Evolutionary conservation across 1,140 invertebrate genomes (phyloP).

Genomic region (Drosophila kepulauana): DNA sequence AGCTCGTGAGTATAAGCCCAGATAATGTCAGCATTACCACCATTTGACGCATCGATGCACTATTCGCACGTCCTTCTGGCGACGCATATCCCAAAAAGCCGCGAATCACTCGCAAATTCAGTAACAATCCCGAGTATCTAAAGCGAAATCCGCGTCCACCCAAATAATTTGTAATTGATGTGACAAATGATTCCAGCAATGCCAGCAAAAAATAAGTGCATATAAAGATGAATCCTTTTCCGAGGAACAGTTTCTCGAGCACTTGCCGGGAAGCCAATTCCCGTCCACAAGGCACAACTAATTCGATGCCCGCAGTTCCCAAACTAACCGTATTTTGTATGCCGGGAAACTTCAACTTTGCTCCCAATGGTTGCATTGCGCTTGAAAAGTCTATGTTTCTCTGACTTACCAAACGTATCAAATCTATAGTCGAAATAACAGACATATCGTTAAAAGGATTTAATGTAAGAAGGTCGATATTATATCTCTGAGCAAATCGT

Average conservation of each 20-base stretch:
- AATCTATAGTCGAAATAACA: not conserved
- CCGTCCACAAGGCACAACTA: slow-evolving; percentile 48
- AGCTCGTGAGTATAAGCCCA: slow-evolving; percentile 1
- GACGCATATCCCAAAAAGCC: not conserved
- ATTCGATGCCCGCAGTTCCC: not conserved
- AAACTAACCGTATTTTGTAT: not conserved
- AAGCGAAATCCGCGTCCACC: not conserved
- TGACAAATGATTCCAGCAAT: not conserved
- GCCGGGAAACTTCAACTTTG: not conserved
- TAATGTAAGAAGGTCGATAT: slow-evolving; percentile 25
- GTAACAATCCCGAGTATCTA: not conserved
- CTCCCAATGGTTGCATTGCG: not conserved
- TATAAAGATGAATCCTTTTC: accelerated
- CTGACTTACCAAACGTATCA: not conserved
- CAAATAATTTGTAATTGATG: not conserved
- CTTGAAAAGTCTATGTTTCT: not conserved
- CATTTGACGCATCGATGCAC: not conserved
- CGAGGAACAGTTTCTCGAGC: not conserved
- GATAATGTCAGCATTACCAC: not conserved
- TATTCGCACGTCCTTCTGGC: not conserved
- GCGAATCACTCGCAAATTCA: slow-evolving; percentile 2
- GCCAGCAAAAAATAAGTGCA: not conserved
- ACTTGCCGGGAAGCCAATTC: slow-evolving; percentile 8
- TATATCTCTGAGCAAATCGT: slow-evolving; percentile 17
- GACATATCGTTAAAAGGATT: not conserved